Evolutionary conservation across 2,113 vertebrate species (phyloP).

Genomic region (Sigmodon hispidus): DNA sequence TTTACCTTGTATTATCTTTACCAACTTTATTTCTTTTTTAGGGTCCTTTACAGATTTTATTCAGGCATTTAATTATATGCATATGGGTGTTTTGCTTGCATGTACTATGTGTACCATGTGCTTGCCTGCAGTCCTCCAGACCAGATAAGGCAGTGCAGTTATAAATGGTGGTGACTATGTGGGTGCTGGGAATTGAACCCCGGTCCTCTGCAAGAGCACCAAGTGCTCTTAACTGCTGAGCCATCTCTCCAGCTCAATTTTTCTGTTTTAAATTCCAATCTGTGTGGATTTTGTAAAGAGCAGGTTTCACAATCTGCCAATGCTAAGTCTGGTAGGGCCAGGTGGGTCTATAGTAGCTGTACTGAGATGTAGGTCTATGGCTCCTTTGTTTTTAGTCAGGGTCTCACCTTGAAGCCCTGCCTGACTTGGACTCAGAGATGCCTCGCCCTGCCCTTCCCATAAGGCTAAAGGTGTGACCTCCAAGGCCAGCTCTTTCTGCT

Average conservation of each 20-base stretch:
- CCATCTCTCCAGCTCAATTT: not conserved
- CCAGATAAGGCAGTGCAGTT: not conserved
- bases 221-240: not conserved
- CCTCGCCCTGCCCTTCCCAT: not conserved
- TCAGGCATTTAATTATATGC: not conserved
- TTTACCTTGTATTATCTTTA: not conserved
- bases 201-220: not conserved
- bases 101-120: not conserved
- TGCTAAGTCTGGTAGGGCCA: not conserved
- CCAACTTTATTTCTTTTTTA: not conserved
- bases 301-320: conserved; percentile 41
- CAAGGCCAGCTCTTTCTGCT: not conserved
- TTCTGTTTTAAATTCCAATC: conserved; percentile 47
- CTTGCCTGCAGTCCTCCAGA: not conserved
- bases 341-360: not conserved
- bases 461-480: not conserved
- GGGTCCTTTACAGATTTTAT: not conserved
- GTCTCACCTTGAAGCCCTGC: not conserved
- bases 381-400: not conserved
- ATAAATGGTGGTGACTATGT: not conserved
- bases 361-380: not conserved
- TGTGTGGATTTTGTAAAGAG: not conserved
- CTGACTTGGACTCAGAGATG: not conserved
- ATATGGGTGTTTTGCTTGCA: not conserved
- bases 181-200: not conserved